A percentile compares a stretch with the other conserved stretches of the same genome.
These are phyloP conservation scores for Mola mola DNA, from an alignment of 2,113 vertebrate genomes.

Conservation along the genomic window DNA sequence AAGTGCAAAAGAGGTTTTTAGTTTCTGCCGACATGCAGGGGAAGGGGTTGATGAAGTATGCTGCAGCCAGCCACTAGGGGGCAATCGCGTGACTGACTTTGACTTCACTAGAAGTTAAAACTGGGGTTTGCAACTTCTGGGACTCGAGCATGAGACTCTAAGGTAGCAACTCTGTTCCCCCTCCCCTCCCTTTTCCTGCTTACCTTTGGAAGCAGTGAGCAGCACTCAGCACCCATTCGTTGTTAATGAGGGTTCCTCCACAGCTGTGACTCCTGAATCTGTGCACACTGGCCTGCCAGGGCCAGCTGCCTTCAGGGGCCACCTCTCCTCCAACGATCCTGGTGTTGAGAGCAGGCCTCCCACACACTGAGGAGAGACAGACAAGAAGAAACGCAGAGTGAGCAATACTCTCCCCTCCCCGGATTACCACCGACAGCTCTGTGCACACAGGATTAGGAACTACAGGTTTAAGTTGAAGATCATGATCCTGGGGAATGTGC, in stretches of 20 bases:
- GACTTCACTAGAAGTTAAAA: too few species aligned
- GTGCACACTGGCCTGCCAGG: constrained; percentile 80
- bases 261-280: constrained; percentile 49
- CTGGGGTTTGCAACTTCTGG: too few species aligned
- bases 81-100: too few species aligned
- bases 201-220: constrained; percentile 73
- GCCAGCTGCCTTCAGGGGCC: constrained; percentile 69
- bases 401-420: background rate
- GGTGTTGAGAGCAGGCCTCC: constrained; percentile 40
- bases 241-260: constrained; percentile 80
- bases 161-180: too few species aligned
- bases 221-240: constrained; percentile 78
- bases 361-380: constrained; percentile 71
- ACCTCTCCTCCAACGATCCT: constrained; percentile 77
- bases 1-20: too few species aligned
- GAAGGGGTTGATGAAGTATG: too few species aligned
- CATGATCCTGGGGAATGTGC: too few species aligned
- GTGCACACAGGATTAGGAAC: background rate
- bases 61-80: too few species aligned
- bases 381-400: background rate
- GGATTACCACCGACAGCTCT: background rate
- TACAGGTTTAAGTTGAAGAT: background rate
- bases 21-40: too few species aligned
- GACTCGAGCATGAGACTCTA: too few species aligned
- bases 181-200: too few species aligned